Conservation (phyloP, 2,888 invertebrate species). For the Malthinus seriepunctatus region DNA sequence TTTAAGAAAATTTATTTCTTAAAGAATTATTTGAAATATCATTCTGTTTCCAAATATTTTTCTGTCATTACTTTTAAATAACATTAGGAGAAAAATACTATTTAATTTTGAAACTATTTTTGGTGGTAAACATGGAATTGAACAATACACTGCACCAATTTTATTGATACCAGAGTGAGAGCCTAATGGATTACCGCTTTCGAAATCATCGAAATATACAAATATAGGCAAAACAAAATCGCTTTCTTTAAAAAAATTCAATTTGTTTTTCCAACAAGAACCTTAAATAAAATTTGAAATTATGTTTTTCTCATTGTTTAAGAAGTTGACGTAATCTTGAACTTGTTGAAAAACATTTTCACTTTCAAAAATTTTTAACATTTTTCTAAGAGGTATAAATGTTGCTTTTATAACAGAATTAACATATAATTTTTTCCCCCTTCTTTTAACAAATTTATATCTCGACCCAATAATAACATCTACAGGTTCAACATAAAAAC, state of each 20-base stretch:
- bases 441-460: background rate
- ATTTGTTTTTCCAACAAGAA: background rate
- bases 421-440: background rate
- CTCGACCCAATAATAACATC: background rate
- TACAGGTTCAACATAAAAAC: background rate
- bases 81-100: background rate
- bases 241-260: background rate
- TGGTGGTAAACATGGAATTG: conserved; percentile 1
- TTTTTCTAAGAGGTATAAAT: background rate
- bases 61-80: background rate
- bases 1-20: background rate
- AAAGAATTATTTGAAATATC: background rate
- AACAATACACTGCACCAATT: background rate
- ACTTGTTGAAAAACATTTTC: background rate
- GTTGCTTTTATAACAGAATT: background rate
- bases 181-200: background rate
- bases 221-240: background rate
- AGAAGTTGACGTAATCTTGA: background rate
- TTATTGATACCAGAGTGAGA: background rate
- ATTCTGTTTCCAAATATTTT: background rate
- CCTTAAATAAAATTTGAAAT: background rate
- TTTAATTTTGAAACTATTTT: background rate
- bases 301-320: background rate
- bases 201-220: background rate
- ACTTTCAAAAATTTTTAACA: background rate